Conservation (phyloP, 2,113 vertebrate genomes). For the Edolisoma coerulescens region DNA sequence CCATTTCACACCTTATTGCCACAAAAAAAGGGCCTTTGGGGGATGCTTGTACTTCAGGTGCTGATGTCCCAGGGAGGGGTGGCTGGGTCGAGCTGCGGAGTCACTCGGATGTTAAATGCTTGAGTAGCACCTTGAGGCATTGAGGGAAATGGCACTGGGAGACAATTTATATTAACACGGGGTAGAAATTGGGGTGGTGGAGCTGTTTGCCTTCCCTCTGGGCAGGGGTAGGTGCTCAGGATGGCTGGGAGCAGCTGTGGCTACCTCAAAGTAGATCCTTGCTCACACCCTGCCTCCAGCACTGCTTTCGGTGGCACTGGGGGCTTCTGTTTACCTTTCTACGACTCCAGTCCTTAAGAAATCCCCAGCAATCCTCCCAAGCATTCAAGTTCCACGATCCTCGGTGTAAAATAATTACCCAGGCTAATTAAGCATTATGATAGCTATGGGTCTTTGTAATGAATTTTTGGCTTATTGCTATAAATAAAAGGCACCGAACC, state of each 20-base stretch:
- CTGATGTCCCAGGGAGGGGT: neutral
- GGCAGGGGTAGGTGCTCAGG: neutral
- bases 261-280: neutral
- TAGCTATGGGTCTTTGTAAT: neutral
- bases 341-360: neutral
- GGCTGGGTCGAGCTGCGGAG: accelerated
- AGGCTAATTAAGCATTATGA: neutral
- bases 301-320: accelerated
- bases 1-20: neutral
- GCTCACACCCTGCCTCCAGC: neutral
- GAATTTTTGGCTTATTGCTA: neutral
- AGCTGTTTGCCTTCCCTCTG: neutral
- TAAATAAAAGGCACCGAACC: neutral
- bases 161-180: neutral
- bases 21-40: neutral
- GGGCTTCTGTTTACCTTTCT: neutral
- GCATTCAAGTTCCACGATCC: neutral
- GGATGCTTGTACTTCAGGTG: neutral
- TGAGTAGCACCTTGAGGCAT: neutral
- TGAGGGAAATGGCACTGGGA: neutral
- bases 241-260: neutral
- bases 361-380: neutral
- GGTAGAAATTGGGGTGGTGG: neutral
- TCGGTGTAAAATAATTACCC: neutral
- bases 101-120: neutral